Evolutionary conservation across 2,797 vertebrate species (phyloP).

Genomic region (Liparis tanakae): DNA sequence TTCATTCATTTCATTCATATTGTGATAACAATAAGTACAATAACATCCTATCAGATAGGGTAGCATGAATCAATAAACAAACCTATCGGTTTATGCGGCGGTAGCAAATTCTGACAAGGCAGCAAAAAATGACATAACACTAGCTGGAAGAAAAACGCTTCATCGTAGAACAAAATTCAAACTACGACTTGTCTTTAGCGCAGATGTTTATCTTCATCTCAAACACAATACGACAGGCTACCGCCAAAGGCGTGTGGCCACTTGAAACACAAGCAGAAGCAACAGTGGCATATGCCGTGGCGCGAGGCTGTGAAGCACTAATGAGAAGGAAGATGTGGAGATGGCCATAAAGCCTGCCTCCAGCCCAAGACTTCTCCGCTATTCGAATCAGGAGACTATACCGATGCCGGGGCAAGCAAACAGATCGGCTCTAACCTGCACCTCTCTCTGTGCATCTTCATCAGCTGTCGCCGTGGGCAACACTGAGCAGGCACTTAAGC

Average conservation of each 20-base stretch:
- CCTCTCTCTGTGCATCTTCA: conserved; percentile 67
- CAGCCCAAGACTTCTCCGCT: conserved; percentile 66
- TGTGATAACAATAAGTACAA: no score
- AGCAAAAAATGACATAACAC: no score
- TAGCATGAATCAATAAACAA: no score
- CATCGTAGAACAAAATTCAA: conserved; percentile 16
- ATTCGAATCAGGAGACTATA: conserved; percentile 72
- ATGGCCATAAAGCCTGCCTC: conserved; percentile 77
- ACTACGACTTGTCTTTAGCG: conserved; percentile 35
- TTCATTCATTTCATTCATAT: no score
- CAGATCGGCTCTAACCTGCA: conserved; percentile 69
- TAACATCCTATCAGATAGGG: no score
- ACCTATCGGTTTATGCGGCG: no score
- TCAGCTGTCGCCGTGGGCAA: conserved; percentile 68
- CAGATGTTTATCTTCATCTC: conserved; percentile 72
- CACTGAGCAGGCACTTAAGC: conserved; percentile 54
- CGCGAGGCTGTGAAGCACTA: conserved; percentile 71
- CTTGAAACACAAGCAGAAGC: conserved; percentile 70
- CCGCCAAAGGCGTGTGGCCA: conserved; percentile 69
- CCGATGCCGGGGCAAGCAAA: conserved; percentile 53
- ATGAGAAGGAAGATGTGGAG: conserved; percentile 72
- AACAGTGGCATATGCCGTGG: conserved; percentile 76
- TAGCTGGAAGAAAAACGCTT: conserved; percentile 34
- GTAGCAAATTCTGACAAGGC: no score
- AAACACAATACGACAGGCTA: conserved; percentile 62